phyloP scores from a whole-genome alignment of 2,797 vertebrate genomes.

The Rhinichthys osculus region DNA sequence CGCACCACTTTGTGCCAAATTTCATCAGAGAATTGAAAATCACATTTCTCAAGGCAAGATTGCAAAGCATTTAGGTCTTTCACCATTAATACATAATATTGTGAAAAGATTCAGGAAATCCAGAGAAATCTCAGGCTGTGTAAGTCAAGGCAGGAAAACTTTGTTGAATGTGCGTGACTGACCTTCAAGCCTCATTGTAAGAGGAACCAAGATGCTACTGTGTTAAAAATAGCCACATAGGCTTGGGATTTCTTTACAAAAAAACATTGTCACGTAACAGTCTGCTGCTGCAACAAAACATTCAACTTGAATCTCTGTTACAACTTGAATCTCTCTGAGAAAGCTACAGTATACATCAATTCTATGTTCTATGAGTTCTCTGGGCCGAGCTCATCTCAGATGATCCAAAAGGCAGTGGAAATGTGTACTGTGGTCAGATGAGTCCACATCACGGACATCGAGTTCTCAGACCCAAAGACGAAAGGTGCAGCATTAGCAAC shows the following conservation, averaged over 20 bases:
- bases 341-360: not conserved
- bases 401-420: too few relatives aligned
- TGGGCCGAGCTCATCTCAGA: not conserved
- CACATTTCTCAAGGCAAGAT: not conserved
- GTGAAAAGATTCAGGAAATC: not conserved
- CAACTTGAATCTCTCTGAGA: too few relatives aligned
- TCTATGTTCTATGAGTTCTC: not conserved
- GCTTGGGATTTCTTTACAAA: not conserved
- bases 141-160: not conserved
- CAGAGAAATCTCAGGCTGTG: not conserved
- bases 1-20: too few relatives aligned
- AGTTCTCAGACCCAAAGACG: not conserved
- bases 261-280: not conserved
- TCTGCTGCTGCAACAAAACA: not conserved
- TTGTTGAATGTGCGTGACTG: not conserved
- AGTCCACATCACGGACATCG: too few relatives aligned
- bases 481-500: not conserved
- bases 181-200: not conserved
- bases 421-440: too few relatives aligned
- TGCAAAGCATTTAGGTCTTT: not conserved
- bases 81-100: not conserved
- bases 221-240: not conserved
- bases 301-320: not conserved
- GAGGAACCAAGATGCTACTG: not conserved
- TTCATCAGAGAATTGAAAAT: not conserved